A percentile compares a stretch with the other conserved stretches of the same genome.
Conservation (phyloP, 2,797 vertebrate species). For the Ptychobarbus kaznakovi region DNA sequence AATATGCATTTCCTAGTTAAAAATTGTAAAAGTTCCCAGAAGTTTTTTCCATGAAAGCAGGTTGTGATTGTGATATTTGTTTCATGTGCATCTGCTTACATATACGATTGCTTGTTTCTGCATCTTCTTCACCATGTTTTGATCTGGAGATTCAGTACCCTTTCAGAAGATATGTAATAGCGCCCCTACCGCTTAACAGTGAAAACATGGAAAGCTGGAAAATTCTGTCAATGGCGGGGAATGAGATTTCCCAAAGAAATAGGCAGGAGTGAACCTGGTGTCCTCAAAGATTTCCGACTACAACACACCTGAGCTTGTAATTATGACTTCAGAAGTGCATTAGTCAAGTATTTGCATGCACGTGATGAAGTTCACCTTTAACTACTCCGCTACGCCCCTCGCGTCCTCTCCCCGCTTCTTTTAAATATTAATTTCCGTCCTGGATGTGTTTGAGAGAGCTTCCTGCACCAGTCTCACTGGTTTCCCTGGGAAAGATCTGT, state of each 20-base stretch:
- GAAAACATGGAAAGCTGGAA: not conserved
- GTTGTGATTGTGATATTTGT: too few relatives aligned
- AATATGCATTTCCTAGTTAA: not conserved
- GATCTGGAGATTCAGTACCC: too few relatives aligned
- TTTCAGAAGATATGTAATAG: not conserved
- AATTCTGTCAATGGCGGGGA: not conserved
- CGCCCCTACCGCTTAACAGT: not conserved
- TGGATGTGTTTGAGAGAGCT: conserved; percentile 73
- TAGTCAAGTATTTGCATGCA: not conserved
- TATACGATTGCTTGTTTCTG: not conserved
- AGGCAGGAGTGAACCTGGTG: not conserved
- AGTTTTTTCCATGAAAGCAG: too few relatives aligned
- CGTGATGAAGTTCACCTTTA: conserved; percentile 42
- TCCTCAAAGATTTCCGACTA: not conserved
- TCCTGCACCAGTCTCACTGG: conserved; percentile 74
- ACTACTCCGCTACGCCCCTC: conserved; percentile 61
- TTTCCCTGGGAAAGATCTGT: conserved; percentile 77
- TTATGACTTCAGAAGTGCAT: not conserved
- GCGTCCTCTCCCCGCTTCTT: conserved; percentile 64
- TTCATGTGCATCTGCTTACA: too few relatives aligned
- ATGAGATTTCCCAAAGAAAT: not conserved
- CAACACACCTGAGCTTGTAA: not conserved
- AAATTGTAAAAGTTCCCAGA: not conserved
- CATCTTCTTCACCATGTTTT: too few relatives aligned
- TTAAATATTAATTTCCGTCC: conserved; percentile 79